Conservation (phyloP, 2,113 vertebrate species). For the Potamarius usumacintae region DNA sequence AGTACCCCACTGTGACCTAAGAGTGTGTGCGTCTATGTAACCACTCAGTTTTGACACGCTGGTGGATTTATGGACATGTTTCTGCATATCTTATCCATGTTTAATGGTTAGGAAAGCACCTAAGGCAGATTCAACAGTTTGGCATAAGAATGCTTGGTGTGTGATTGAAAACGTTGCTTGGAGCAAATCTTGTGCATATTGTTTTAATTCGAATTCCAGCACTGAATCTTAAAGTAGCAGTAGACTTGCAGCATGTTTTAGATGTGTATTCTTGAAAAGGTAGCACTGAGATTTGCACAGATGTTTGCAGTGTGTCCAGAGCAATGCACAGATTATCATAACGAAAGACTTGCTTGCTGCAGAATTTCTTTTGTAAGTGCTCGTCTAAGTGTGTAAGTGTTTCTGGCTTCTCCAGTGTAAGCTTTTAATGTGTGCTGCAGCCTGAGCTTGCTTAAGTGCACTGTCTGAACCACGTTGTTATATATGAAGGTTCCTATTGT, state of each 20-base stretch:
- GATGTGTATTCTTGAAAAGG: constrained; percentile 7
- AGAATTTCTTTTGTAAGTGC: constrained; percentile 13
- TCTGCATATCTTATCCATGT: constrained; percentile 49
- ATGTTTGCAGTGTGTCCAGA: constrained; percentile 1
- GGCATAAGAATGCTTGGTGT: constrained; percentile 21
- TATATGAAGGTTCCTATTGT: constrained; percentile 32
- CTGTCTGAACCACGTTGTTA: constrained; percentile 14
- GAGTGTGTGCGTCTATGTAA: constrained; percentile 31
- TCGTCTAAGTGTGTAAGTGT: constrained; percentile 26
- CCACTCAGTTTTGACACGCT: constrained; percentile 43
- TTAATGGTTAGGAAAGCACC: constrained; percentile 47
- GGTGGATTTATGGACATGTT: constrained; percentile 48
- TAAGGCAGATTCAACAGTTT: constrained; percentile 33
- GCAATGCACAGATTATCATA: constrained; percentile 30
- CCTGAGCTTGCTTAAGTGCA: constrained; percentile 32
- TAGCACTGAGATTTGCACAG: constrained; percentile 6
- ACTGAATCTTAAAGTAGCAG: constrained; percentile 1
- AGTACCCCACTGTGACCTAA: constrained; percentile 20
- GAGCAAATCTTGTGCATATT: constrained; percentile 24
- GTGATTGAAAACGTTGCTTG: constrained; percentile 6
- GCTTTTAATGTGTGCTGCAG: constrained; percentile 35
- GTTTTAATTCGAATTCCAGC: constrained; percentile 47
- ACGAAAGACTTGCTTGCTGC: constrained; percentile 14
- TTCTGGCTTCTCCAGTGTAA: constrained; percentile 26
- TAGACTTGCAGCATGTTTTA: background rate